Base-by-base conservation (phyloP, 2,888 invertebrate genomes). In the Eulithis testata region DNA sequence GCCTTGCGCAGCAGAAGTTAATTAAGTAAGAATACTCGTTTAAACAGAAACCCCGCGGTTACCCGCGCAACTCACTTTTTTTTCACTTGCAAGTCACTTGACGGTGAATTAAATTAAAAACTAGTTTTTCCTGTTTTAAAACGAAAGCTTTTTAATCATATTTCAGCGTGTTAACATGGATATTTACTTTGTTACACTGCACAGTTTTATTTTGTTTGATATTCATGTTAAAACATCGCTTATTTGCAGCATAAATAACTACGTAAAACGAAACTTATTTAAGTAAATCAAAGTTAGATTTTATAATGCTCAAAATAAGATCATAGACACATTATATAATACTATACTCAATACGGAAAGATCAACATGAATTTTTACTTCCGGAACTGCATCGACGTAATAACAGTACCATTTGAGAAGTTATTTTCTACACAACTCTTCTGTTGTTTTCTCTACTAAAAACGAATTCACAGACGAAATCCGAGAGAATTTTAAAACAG, bases 31-130 rank as follows among this genome's bases (percentile, higher is more conserved):
- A 58, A 59, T 66, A 73, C 69, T 69, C 65, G 72, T 63, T 65
- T 56, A 66, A 68, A 63, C 56, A 45, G 65, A 66, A 65, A 62
- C 68, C 63, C 63, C 9, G 72, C 59, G 72, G 72, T 65, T 71
- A 69, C 56, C 63, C 70, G 64, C 70, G 64, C 63, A 67, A 73
- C 75, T 71, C 68, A 53, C 67, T 76, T 78, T 78, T 78, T 78
- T 78, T 81, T 62, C 71, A 71, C 68, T 67, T 66, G 49, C 61
- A 58, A 54, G 74, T 73, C 75, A 76, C 80, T 78, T 78, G 74
- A 70, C 72, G 76, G 73, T 72, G 76, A 80, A 82, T 82, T 78
- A 79, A 81, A 78, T 81, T 82, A 77, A 77, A 82, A 79, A 78
- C 71, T 73, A 72, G 70, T 63, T 70, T 66, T 73, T 65, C 71